Evolutionary conservation across 2,113 vertebrate species (phyloP), one percentile per base, ranked within the genome.

Genomic region (Rhinoderma darwinii): DNA sequence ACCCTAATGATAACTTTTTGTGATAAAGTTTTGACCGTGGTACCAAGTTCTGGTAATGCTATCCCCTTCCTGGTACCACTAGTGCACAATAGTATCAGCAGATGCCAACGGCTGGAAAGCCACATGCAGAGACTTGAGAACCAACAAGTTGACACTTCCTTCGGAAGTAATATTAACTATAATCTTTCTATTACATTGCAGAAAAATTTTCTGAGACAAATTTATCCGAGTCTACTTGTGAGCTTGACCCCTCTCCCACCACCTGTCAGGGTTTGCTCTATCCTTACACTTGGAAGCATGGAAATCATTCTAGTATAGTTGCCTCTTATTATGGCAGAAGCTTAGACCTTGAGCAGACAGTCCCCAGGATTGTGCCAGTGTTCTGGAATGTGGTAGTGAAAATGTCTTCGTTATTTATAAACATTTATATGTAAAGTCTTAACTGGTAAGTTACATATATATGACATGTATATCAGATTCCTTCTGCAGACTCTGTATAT

Each of bases 371-470:
- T 75, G 73, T 54, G 30, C 17, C 47, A 54, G 47, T 22, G 7
- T 54, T 35, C 75, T 51, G 75, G 75, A 54, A 51, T 77, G 44
- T 50, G 35, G 78, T 32, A 63, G 51, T 9, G 35, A 39, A 81
- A 43, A 61, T 44, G 17, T 66, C 78, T 12, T 37, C 17, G 4
- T 63, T 51, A 76, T 73, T 78, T 54, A 44, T 66, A 82, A 82
- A 63, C 59, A 66, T 63, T 82, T 82, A 66, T 43, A 81, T 10
- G n/a, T 41, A 80, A 43, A 59, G 17, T n/a, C 78, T 63, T 63
- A 66, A 63, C 79, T 63, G 79, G 37, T 44, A 43, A 44, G 22
- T 27, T 27, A 14, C 41, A 25, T 54, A 22, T 39, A 32, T 37
- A 39, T 22, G 68, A 8, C 11, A 17, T 4, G 77, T 54, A n/a